Percentiles rank a stretch among this genome's conserved stretches.
Evolutionary conservation across 1,140 invertebrate genomes (phyloP).

Genomic region (Antheraea pernyi): DNA sequence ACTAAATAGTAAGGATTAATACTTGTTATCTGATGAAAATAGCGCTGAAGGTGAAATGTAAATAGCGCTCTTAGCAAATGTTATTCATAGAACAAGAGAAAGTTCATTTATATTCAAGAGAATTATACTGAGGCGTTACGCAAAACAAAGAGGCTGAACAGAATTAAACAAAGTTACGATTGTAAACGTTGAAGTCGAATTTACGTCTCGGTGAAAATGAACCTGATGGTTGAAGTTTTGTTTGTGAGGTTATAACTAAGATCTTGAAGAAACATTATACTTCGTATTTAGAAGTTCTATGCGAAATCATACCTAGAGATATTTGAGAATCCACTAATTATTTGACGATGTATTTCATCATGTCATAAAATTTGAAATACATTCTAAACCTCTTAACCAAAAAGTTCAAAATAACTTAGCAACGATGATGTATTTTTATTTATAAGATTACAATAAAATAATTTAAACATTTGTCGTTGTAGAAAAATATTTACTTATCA

Average conservation of each 20-base stretch:
- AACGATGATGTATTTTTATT: too few relatives aligned
- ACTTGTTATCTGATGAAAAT: conserved; percentile 22
- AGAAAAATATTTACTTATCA: too few relatives aligned
- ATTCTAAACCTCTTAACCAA: too few relatives aligned
- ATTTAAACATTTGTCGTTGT: too few relatives aligned
- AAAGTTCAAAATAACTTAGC: too few relatives aligned
- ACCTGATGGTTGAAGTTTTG: background rate
- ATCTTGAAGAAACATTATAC: background rate
- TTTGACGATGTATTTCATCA: too few relatives aligned
- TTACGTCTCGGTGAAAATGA: conserved; percentile 3
- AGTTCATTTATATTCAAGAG: conserved; percentile 57
- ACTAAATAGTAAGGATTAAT: conserved; percentile 10
- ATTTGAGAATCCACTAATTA: too few relatives aligned
- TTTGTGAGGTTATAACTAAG: background rate
- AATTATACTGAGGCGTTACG: conserved; percentile 44
- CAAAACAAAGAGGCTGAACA: conserved; percentile 42
- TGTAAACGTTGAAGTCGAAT: background rate
- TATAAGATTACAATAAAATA: too few relatives aligned
- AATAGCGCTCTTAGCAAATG: conserved; percentile 54
- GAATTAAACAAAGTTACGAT: conserved; percentile 30
- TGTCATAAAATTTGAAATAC: too few relatives aligned
- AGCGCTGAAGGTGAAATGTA: conserved; percentile 32
- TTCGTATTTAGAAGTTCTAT: too few relatives aligned
- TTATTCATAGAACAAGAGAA: conserved; percentile 58
- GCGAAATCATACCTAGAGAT: too few relatives aligned